phyloP scores from a whole-genome alignment of 2,888 invertebrate species.

The Nomada flava region DNA sequence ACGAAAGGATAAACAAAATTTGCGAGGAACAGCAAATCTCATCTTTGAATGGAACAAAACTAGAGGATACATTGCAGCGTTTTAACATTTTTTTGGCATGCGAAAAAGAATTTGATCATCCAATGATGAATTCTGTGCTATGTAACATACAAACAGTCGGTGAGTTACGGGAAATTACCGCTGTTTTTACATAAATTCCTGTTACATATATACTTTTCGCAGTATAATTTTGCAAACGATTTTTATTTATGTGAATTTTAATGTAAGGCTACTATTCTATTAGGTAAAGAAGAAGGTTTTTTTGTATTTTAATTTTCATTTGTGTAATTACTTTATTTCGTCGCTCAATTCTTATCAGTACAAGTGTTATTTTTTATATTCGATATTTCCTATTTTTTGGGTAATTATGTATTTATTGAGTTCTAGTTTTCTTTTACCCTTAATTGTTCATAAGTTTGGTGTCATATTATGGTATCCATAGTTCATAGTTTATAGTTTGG shows the following conservation, averaged over 20 bases:
- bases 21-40: constrained; percentile 86
- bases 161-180: constrained; percentile 74
- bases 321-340: too few species aligned
- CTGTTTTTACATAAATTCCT: not conserved
- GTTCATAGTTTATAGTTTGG: not conserved
- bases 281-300: too few species aligned
- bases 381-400: too few species aligned
- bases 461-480: not conserved
- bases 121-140: constrained; percentile 93
- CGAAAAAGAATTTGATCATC: constrained; percentile 89
- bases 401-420: too few species aligned
- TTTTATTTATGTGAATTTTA: too few species aligned
- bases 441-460: not conserved
- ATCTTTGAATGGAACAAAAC: constrained; percentile 81
- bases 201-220: not conserved
- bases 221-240: too few species aligned
- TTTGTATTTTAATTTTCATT: too few species aligned
- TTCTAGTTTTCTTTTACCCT: not conserved
- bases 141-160: constrained; percentile 90
- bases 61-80: constrained; percentile 85
- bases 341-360: too few species aligned
- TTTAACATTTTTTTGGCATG: constrained; percentile 90
- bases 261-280: too few species aligned
- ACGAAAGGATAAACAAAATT: constrained; percentile 87
- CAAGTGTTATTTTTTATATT: too few species aligned